Evolutionary conservation across 2,797 vertebrate genomes (phyloP).

Genomic region (Gymnocypris eckloni): DNA sequence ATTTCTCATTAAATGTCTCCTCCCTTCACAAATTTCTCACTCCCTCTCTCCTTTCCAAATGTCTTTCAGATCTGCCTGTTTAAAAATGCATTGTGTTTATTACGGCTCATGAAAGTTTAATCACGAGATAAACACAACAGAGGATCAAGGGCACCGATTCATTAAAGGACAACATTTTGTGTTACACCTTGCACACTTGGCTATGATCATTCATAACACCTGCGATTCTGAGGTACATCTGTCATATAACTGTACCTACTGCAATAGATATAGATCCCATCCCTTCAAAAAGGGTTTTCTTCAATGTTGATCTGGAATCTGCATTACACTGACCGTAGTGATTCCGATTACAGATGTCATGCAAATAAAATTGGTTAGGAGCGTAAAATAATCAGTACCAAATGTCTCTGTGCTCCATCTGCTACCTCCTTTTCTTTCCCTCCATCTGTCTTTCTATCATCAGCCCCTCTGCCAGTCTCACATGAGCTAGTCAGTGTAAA

Average conservation of each 20-base stretch:
- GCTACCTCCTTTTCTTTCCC: slow-evolving; percentile 30
- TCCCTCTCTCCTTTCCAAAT: slow-evolving; percentile 26
- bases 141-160: slow-evolving; percentile 52
- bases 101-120: slow-evolving; percentile 80
- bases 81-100: slow-evolving; percentile 82
- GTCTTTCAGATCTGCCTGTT: slow-evolving; percentile 64
- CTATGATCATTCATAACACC: slow-evolving; percentile 42
- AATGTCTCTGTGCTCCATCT: slow-evolving; percentile 41
- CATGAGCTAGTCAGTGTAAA: slow-evolving; percentile 55
- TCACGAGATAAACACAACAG: slow-evolving; percentile 46
- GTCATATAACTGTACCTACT: slow-evolving; percentile 20
- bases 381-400: slow-evolving; percentile 19
- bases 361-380: slow-evolving; percentile 29
- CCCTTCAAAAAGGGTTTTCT: slow-evolving; percentile 6
- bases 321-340: neutral
- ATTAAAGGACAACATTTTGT: slow-evolving; percentile 43
- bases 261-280: neutral
- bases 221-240: slow-evolving; percentile 16
- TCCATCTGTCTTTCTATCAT: slow-evolving; percentile 53
- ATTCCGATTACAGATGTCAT: slow-evolving; percentile 33
- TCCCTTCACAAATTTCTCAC: slow-evolving; percentile 31
- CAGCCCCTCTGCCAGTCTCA: slow-evolving; percentile 45
- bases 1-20: slow-evolving; percentile 20
- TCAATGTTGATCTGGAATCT: neutral
- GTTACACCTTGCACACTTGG: slow-evolving; percentile 26